Conservation (phyloP, 2,113 vertebrate species). For the Gymnorhina tibicen region DNA sequence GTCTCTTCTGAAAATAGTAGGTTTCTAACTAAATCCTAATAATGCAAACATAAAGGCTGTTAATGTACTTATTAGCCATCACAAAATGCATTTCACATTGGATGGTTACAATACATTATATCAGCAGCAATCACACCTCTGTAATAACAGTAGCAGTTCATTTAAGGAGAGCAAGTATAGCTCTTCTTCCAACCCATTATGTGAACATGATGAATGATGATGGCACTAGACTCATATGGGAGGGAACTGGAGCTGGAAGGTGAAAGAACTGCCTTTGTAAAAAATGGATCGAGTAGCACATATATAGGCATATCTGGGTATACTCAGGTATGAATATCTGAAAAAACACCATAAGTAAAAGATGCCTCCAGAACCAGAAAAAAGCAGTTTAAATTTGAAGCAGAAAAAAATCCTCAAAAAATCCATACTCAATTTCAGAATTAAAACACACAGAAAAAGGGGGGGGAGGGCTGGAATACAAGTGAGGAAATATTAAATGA, state of each 20-base stretch:
- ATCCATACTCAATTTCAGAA: not conserved
- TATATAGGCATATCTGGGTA: not conserved
- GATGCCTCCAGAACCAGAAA: not conserved
- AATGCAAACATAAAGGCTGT: conserved; percentile 59
- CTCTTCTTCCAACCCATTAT: conserved; percentile 51
- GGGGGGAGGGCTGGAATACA: not conserved
- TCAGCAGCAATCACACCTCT: conserved; percentile 44
- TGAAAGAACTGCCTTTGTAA: conserved; percentile 26
- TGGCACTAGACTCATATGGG: not conserved
- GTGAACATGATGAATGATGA: conserved; percentile 51
- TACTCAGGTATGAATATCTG: not conserved
- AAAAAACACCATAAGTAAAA: not conserved
- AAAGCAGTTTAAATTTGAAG: not conserved
- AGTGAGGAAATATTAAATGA: not conserved
- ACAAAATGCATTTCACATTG: conserved; percentile 61
- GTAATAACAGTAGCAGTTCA: conserved; percentile 54
- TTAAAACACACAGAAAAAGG: not conserved
- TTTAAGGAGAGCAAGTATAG: conserved; percentile 50
- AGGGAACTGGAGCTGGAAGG: conserved; percentile 40
- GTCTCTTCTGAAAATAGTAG: not conserved
- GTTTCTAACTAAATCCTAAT: conserved; percentile 62
- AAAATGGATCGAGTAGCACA: not conserved
- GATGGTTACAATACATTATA: conserved; percentile 51
- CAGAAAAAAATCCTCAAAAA: not conserved
- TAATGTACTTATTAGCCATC: conserved; percentile 60